Percentiles rank a stretch among this genome's conserved stretches.
Conservation (phyloP, 2,113 vertebrate genomes). For the Pseudorectes ferrugineus region DNA sequence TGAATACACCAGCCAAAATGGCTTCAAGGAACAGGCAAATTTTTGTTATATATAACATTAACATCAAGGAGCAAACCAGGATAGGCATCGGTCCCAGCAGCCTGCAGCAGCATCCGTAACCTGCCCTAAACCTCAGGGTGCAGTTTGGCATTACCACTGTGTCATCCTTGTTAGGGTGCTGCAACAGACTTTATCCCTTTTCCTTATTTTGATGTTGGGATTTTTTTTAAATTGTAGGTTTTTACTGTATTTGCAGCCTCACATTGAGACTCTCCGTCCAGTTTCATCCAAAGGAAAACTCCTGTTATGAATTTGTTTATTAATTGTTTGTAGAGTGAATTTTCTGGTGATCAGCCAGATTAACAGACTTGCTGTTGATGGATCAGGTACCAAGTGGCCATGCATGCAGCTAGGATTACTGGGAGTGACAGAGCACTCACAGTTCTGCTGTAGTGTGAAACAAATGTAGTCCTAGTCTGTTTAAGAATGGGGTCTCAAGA, state of each 20-base stretch:
- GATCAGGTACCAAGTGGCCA: neutral
- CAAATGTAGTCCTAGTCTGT: neutral
- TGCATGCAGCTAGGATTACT: neutral
- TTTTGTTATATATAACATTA: neutral
- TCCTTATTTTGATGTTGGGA: neutral
- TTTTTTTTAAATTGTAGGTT: neutral
- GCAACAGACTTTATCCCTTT: neutral
- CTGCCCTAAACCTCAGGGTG: neutral
- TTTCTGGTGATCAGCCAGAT: neutral
- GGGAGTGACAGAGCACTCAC: neutral
- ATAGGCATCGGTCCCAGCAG: neutral
- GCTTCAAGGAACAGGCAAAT: neutral
- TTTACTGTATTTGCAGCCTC: neutral
- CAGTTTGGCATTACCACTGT: neutral
- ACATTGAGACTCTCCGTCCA: neutral
- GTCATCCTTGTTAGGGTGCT: neutral
- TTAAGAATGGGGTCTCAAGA: neutral
- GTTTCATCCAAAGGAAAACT: neutral
- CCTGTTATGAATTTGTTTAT: neutral
- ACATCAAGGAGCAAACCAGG: neutral
- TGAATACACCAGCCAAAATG: fast-evolving
- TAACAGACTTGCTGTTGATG: neutral
- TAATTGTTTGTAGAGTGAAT: neutral
- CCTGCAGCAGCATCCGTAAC: neutral
- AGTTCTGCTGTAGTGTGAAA: neutral